Conservation (phyloP, 2,888 invertebrate genomes). For the Epistrophe grossulariae region DNA sequence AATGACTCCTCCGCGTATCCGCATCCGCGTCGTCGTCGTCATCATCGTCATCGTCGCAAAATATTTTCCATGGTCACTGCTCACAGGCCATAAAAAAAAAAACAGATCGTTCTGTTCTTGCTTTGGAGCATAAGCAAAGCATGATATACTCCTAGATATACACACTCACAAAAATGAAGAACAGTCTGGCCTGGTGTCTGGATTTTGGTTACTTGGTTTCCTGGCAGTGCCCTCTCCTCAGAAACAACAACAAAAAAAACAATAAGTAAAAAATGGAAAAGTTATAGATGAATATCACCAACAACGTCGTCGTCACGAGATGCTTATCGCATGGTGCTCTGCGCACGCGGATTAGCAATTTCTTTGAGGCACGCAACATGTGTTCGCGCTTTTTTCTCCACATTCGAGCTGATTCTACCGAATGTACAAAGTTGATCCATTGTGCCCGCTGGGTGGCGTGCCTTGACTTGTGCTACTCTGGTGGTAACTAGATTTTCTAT, state of each 20-base stretch:
- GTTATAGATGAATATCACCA: conserved; percentile 70
- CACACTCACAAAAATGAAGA: conserved; percentile 52
- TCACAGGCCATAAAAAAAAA: conserved; percentile 61
- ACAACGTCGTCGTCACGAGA: conserved; percentile 73
- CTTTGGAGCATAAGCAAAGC: background rate
- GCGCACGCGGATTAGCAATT: conserved; percentile 74
- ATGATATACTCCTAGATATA: no score
- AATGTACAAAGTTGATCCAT: conserved; percentile 45
- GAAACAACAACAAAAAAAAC: background rate
- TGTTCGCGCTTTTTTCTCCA: conserved; percentile 62
- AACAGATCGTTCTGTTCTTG: conserved; percentile 23
- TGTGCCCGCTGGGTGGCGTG: conserved; percentile 73
- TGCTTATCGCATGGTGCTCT: conserved; percentile 72
- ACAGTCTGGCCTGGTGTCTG: conserved; percentile 71
- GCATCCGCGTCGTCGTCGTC: conserved; percentile 17
- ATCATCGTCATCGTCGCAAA: conserved; percentile 42
- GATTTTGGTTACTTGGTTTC: conserved; percentile 64
- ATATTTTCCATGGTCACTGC: conserved; percentile 69
- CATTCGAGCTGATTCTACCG: conserved; percentile 37
- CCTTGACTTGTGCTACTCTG: conserved; percentile 68
- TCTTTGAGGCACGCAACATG: conserved; percentile 72
- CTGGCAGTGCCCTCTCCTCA: conserved; percentile 49
- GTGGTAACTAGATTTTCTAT: conserved; percentile 70
- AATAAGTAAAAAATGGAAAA: conserved; percentile 14
- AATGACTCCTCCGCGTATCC: conserved; percentile 63